Base-by-base conservation (phyloP, 2,888 invertebrate genomes). In the Pyralis farinalis region DNA sequence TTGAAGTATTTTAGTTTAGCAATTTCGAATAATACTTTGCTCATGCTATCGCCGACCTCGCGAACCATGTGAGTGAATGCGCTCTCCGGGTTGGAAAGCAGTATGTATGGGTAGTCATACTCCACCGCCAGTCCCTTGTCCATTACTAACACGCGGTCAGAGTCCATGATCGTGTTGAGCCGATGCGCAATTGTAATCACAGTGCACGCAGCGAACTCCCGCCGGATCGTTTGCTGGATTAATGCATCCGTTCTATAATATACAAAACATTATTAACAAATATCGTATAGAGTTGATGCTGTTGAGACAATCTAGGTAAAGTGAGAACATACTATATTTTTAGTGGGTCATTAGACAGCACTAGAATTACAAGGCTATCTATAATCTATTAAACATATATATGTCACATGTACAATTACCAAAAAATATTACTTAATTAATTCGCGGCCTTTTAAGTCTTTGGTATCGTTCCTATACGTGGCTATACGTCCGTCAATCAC, bases 111-210 rank as follows among this genome's bases (percentile, higher is more conserved):
- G 50, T 92, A 91, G 58, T 93, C 94, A 49, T 91, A 94, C 80
- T 95, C 94, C 36, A 91, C 91, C 10, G 94, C 91, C 16, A 78
- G 68, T 0, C 98, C 98, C 25, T 91, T 91, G 58, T 96, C 94
- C 93, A 98, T 94, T 0, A 97, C 97, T 34, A 97, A 83, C 8
- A 97, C 94, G 34, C 93, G 91, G 79, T 97, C 96, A 0, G 95
- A 96, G 71, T 98, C 97, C 93, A 97, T 97, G 46, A 98, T 94
- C 0, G 97, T 97, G 68, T 97, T 94, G 12, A 98, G 85, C 21
- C 97, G 91, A 78, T 97, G 97, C 1, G 97, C 97, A 21, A 97
- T 96, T 0, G 97, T 97, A 12, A 97, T 78, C 7, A 97, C 97
- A 0, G 97, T 97, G 69, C 96, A 97, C 0, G 92, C 66, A 4